Percentiles rank a stretch among this genome's conserved stretches.
Evolutionary conservation across 2,888 invertebrate species (phyloP).

Genomic region (Melinaea marsaeus): DNA sequence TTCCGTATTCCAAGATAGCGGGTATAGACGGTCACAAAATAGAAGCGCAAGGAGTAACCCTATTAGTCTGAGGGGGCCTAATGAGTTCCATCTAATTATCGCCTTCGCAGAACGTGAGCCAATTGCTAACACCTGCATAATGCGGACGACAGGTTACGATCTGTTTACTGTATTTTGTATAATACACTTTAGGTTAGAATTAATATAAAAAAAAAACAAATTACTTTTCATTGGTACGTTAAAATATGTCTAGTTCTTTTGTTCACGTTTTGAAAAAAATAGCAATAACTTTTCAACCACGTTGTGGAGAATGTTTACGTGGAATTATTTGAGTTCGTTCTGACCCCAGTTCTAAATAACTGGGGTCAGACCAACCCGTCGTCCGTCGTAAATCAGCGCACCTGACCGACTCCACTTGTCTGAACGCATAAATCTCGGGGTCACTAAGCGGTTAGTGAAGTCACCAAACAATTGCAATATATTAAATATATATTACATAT

Average conservation of each 20-base stretch:
- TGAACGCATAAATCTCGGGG: conserved; percentile 58
- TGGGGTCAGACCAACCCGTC: conserved; percentile 37
- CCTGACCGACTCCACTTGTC: conserved; percentile 63
- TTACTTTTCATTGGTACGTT: too few relatives aligned
- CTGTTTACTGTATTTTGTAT: conserved; percentile 13
- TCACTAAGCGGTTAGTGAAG: conserved; percentile 36
- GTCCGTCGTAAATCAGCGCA: conserved; percentile 51
- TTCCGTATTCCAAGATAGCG: conserved; percentile 30
- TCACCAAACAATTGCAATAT: conserved; percentile 8
- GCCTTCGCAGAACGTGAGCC: conserved; percentile 43
- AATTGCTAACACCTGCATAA: conserved; percentile 52
- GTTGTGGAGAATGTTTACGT: neutral
- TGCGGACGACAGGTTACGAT: conserved; percentile 31
- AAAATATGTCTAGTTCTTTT: neutral
- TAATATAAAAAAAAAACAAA: neutral
- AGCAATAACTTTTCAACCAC: neutral
- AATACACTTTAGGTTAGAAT: neutral
- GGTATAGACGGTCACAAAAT: conserved; percentile 17
- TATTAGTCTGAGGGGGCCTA: conserved; percentile 44
- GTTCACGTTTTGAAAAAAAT: too few relatives aligned
- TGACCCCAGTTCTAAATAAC: neutral
- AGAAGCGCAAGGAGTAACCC: conserved; percentile 38
- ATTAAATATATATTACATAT: neutral
- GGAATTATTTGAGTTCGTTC: neutral
- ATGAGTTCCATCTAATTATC: conserved; percentile 55